Percentiles rank a stretch among this genome's conserved stretches.
Conservation (phyloP, 30 jellyfish, hydroid and myxozoan species). For the Aurelia aurita region DNA sequence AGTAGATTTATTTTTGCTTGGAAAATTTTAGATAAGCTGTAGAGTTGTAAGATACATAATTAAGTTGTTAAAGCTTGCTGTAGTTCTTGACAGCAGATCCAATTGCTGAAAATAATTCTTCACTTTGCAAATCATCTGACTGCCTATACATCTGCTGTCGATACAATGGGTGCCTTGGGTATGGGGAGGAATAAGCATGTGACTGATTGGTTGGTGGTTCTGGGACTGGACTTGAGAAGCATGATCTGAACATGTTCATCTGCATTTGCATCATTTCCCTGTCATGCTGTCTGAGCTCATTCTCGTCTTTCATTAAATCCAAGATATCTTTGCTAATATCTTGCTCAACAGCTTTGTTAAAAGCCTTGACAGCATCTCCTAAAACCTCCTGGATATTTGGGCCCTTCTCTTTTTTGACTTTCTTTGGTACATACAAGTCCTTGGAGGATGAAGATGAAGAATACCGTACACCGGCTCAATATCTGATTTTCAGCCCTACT, state of each 20-base stretch:
- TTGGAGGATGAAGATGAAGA: slow-evolving; percentile 20
- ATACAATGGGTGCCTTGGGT: neutral
- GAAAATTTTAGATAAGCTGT: neutral
- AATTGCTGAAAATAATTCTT: slow-evolving; percentile 1
- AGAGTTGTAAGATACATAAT: neutral
- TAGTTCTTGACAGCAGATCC: slow-evolving; percentile 29
- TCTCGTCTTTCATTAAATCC: slow-evolving; percentile 9
- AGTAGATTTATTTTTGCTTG: neutral
- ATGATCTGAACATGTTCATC: slow-evolving; percentile 10
- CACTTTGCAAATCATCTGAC: neutral
- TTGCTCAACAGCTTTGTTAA: slow-evolving; percentile 4
- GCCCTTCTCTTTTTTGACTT: slow-evolving; percentile 6
- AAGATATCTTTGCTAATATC: slow-evolving; percentile 21
- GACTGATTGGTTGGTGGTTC: slow-evolving; percentile 14
- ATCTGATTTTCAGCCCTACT: too few relatives aligned
- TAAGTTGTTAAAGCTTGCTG: slow-evolving; percentile 2
- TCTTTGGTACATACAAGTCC: slow-evolving; percentile 13
- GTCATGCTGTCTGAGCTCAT: slow-evolving; percentile 24
- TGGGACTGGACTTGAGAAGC: neutral
- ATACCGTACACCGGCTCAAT: too few relatives aligned
- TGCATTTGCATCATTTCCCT: slow-evolving; percentile 30
- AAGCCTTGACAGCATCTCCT: slow-evolving; percentile 22
- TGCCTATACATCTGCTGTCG: slow-evolving; percentile 13
- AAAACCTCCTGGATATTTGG: slow-evolving; percentile 26
- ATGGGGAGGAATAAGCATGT: slow-evolving; percentile 15